A percentile compares a stretch with the other conserved stretches of the same genome.
phyloP scores from a whole-genome alignment of 2,888 invertebrate species.

The Polylopha cassiicola region DNA sequence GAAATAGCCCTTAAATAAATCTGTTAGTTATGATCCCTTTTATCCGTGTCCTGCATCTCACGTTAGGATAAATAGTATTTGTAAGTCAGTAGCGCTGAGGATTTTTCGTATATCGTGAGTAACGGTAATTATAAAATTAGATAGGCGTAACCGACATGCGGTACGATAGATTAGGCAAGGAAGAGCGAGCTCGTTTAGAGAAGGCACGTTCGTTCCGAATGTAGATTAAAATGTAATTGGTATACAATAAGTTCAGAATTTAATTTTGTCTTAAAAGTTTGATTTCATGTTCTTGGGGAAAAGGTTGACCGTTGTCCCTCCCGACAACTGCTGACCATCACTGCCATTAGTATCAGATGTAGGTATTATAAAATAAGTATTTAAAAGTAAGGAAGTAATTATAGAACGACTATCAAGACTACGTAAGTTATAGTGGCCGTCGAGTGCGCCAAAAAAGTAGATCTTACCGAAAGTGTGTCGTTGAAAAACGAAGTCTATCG shows the following conservation, averaged over 20 bases:
- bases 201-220: slow-evolving; percentile 30
- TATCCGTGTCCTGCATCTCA: slow-evolving; percentile 5
- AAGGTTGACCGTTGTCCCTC: slow-evolving; percentile 54
- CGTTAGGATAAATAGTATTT: slow-evolving; percentile 21
- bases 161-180: slow-evolving; percentile 33
- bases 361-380: slow-evolving; percentile 37
- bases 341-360: slow-evolving; percentile 65
- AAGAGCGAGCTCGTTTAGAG: slow-evolving; percentile 27
- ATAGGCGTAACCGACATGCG: slow-evolving; percentile 27
- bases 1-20: no score
- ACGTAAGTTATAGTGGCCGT: slow-evolving; percentile 23
- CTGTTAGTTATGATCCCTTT: slow-evolving; percentile 18
- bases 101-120: slow-evolving; percentile 29
- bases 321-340: slow-evolving; percentile 65
- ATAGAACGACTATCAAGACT: slow-evolving; percentile 32
- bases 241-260: slow-evolving; percentile 40
- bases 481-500: slow-evolving; percentile 3
- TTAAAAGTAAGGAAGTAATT: slow-evolving; percentile 40
- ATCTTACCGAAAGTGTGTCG: no score
- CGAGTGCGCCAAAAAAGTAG: no score
- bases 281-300: slow-evolving; percentile 47
- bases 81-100: slow-evolving; percentile 32
- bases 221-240: slow-evolving; percentile 33
- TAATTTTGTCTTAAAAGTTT: slow-evolving; percentile 45
- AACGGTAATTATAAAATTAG: slow-evolving; percentile 34